Evolutionary conservation across 2,888 invertebrate genomes (phyloP).

Genomic region (Andrena bicolor): DNA sequence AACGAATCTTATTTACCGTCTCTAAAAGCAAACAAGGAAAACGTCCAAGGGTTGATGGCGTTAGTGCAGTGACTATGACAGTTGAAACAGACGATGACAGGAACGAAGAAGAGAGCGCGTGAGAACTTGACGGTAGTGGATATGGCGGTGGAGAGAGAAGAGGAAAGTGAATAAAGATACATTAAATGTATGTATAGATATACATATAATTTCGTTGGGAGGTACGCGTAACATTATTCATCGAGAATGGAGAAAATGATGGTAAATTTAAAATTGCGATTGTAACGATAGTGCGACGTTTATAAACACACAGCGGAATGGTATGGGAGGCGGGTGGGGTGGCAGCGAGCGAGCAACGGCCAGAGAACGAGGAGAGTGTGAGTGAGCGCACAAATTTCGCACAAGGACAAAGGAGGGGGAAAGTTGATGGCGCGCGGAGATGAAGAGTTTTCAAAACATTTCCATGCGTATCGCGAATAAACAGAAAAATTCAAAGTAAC

Average conservation of each 20-base stretch:
- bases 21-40: constrained; percentile 65
- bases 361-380: not conserved
- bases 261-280: not conserved
- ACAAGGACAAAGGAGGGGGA: not conserved
- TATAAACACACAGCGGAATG: not conserved
- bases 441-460: not conserved
- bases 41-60: constrained; percentile 61
- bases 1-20: constrained; percentile 60
- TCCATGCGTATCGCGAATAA: not conserved
- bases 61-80: constrained; percentile 61
- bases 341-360: not conserved
- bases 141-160: not conserved
- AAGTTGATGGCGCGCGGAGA: constrained; percentile 7
- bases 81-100: constrained; percentile 56
- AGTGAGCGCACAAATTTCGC: too few species aligned
- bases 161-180: constrained; percentile 2
- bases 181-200: not conserved
- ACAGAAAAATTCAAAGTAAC: not conserved
- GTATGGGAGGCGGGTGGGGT: too few species aligned
- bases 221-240: not conserved
- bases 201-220: not conserved
- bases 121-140: constrained; percentile 24
- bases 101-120: constrained; percentile 53
- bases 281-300: not conserved
- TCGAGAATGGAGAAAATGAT: not conserved